Evolutionary conservation across 2,113 vertebrate species (phyloP).

Genomic region (Chaetodon auriga): DNA sequence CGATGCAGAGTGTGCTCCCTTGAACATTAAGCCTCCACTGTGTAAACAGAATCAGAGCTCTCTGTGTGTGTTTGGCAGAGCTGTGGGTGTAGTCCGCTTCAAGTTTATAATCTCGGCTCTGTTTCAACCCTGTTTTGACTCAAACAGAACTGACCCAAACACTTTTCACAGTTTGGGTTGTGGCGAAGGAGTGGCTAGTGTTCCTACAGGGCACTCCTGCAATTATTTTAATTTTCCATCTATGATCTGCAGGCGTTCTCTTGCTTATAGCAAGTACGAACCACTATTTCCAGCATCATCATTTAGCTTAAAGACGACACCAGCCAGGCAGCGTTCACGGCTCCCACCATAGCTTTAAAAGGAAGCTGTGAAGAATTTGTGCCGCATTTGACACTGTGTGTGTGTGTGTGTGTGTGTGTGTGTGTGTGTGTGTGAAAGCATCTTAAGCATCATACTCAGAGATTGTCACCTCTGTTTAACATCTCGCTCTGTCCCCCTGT

Average conservation of each 20-base stretch:
- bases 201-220: background rate
- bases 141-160: conserved; percentile 56
- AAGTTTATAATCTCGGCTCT: conserved; percentile 56
- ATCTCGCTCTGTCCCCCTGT: background rate
- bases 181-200: background rate
- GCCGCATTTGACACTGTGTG: conserved; percentile 29
- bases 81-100: conserved; percentile 64
- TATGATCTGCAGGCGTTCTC: background rate
- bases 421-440: conserved; percentile 1
- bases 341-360: conserved; percentile 59
- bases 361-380: conserved; percentile 52
- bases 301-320: conserved; percentile 28
- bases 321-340: conserved; percentile 23
- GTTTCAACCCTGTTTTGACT: conserved; percentile 59
- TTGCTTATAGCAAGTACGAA: conserved; percentile 17
- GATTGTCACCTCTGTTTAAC: conserved; percentile 40
- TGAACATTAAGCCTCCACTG: conserved; percentile 70
- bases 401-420: background rate
- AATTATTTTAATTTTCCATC: conserved; percentile 1
- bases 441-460: conserved; percentile 16
- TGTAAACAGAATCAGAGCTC: conserved; percentile 76
- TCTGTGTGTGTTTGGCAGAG: conserved; percentile 60
- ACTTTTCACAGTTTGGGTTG: conserved; percentile 8
- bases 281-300: conserved; percentile 41
- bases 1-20: conserved; percentile 75